phyloP scores from a whole-genome alignment of 2,888 invertebrate species.

The Colostygia pectinataria region DNA sequence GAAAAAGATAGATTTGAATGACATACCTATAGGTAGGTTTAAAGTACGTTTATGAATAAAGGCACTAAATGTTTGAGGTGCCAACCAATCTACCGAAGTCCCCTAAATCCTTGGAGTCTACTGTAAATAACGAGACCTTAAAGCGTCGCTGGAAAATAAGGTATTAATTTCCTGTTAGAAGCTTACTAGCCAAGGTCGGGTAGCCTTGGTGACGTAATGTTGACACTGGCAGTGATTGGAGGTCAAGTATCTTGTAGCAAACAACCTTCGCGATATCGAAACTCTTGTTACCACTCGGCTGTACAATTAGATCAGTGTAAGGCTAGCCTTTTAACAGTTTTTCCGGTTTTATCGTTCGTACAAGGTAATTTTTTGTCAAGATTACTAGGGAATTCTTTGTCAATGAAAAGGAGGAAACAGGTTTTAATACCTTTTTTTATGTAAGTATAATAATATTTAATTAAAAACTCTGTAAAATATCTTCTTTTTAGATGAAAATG shows the following conservation, averaged over 20 bases:
- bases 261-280: constrained; percentile 33
- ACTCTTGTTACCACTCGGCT: constrained; percentile 7
- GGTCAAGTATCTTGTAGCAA: constrained; percentile 40
- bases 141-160: constrained; percentile 39
- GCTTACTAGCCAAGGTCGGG: constrained; percentile 43
- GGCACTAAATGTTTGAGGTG: no score
- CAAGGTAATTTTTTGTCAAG: no score
- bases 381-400: no score
- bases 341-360: no score
- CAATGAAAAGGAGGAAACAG: no score
- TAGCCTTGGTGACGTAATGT: constrained; percentile 28
- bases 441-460: no score
- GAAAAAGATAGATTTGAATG: no score
- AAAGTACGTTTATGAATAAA: no score
- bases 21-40: no score
- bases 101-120: constrained; percentile 36
- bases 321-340: background rate
- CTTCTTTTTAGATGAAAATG: no score
- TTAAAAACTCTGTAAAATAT: no score
- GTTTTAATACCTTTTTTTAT: no score
- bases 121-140: constrained; percentile 54
- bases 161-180: constrained; percentile 47
- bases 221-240: constrained; percentile 45
- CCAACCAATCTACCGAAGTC: constrained; percentile 41
- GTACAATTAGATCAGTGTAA: background rate